phyloP scores from a whole-genome alignment of 2,888 invertebrate species.

The Hydrotaea diabolus region DNA sequence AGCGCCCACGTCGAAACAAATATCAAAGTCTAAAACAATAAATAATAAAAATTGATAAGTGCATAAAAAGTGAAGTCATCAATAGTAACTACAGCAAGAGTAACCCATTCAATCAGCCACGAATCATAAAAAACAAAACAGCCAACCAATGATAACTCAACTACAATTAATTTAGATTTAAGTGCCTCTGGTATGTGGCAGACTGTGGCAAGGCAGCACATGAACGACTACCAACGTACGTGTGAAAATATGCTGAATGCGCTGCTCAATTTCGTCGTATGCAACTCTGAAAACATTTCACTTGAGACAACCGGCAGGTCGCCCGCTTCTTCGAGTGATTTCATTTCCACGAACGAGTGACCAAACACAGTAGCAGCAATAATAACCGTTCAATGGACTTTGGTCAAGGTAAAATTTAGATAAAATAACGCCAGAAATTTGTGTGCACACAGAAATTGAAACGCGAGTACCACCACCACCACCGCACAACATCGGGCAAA shows the following conservation, averaged over 20 bases:
- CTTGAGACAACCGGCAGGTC: not conserved
- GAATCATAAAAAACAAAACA: not conserved
- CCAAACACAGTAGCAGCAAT: slow-evolving; percentile 7
- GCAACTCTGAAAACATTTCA: slow-evolving; percentile 13
- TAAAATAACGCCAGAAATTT: slow-evolving; percentile 6
- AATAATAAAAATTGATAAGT: no score
- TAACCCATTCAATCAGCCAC: not conserved
- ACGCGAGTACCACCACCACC: not conserved
- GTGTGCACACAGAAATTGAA: not conserved
- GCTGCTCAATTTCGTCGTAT: not conserved
- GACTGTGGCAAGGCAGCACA: not conserved
- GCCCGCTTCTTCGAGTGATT: no score
- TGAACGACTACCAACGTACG: not conserved
- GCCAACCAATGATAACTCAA: not conserved
- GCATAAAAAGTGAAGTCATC: slow-evolving; percentile 14
- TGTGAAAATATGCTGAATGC: not conserved
- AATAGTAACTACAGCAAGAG: not conserved
- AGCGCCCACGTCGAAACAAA: no score
- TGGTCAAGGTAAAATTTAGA: slow-evolving; percentile 52
- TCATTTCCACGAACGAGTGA: not conserved
- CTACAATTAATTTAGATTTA: slow-evolving; percentile 20
- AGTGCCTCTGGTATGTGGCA: not conserved
- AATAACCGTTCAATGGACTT: slow-evolving; percentile 50
- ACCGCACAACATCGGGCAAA: not conserved
- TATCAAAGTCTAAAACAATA: no score